Conservation (phyloP, 2,797 vertebrate genomes). For the Karalla daura region DNA sequence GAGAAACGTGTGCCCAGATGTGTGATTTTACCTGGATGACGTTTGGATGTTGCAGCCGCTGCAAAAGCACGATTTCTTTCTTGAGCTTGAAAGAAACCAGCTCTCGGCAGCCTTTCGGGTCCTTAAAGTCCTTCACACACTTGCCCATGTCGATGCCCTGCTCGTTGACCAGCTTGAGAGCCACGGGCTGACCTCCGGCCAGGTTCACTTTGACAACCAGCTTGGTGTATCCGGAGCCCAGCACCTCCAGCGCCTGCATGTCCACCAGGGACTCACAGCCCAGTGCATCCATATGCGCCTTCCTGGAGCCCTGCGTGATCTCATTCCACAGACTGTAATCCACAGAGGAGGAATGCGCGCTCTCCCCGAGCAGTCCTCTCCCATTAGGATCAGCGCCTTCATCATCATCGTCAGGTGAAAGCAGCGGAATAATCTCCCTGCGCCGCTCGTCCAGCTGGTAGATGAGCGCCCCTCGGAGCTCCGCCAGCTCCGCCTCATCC, state of each 20-base stretch:
- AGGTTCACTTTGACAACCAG: slow-evolving; percentile 85
- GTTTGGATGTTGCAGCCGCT: slow-evolving; percentile 87
- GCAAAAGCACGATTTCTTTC: slow-evolving; percentile 89
- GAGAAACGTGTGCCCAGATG: not conserved
- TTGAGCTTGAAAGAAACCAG: slow-evolving; percentile 90
- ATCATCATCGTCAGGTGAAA: slow-evolving; percentile 38
- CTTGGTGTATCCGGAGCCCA: slow-evolving; percentile 91
- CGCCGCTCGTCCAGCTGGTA: slow-evolving; percentile 78
- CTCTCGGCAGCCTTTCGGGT: slow-evolving; percentile 83
- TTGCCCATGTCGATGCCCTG: slow-evolving; percentile 88
- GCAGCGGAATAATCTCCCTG: slow-evolving; percentile 79
- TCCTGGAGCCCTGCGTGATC: slow-evolving; percentile 56
- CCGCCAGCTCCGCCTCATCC: slow-evolving; percentile 57
- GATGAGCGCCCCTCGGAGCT: slow-evolving; percentile 67
- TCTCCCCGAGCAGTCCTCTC: not conserved
- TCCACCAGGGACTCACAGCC: slow-evolving; percentile 84
- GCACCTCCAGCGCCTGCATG: slow-evolving; percentile 79
- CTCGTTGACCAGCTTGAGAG: slow-evolving; percentile 88
- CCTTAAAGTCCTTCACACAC: slow-evolving; percentile 86
- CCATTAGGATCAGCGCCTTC: not conserved
- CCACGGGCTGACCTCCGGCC: slow-evolving; percentile 80
- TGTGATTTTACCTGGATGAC: slow-evolving; percentile 85
- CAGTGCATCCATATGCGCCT: slow-evolving; percentile 70
- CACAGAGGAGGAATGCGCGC: slow-evolving; percentile 25
- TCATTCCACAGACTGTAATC: slow-evolving; percentile 66